Conservation (phyloP, 2,113 vertebrate species). For the Phrynocephalus versicolor region DNA sequence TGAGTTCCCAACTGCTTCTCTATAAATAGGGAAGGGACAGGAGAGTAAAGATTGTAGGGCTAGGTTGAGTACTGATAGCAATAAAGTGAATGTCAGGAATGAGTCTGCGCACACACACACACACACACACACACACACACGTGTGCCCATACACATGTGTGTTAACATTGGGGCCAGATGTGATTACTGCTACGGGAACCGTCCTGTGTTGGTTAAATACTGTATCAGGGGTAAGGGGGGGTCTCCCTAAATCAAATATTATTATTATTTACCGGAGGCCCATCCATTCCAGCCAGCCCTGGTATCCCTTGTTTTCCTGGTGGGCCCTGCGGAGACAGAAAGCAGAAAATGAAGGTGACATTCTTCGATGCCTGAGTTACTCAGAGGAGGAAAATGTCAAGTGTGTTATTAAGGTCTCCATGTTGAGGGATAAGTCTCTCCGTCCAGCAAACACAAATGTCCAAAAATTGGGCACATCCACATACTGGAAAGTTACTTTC, state of each 20-base stretch:
- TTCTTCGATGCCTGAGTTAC: not conserved
- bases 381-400: not conserved
- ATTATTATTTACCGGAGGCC: conserved; percentile 88
- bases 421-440: not conserved
- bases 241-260: too few relatives aligned
- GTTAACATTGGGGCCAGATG: not conserved
- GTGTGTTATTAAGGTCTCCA: not conserved
- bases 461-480: not conserved
- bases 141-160: not conserved
- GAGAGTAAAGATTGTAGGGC: not conserved
- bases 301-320: conserved; percentile 84
- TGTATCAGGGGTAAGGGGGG: not conserved
- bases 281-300: conserved; percentile 85
- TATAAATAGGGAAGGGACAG: too few relatives aligned
- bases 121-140: not conserved
- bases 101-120: not conserved
- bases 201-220: not conserved
- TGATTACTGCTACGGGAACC: not conserved
- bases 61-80: not conserved
- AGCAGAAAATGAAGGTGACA: not conserved
- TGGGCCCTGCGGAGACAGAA: conserved; percentile 76
- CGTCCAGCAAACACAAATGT: not conserved
- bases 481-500: not conserved
- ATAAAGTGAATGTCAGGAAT: not conserved
- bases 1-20: not conserved